Evolutionary conservation across 2,888 invertebrate species (phyloP).

Genomic region (Metalampra italica): DNA sequence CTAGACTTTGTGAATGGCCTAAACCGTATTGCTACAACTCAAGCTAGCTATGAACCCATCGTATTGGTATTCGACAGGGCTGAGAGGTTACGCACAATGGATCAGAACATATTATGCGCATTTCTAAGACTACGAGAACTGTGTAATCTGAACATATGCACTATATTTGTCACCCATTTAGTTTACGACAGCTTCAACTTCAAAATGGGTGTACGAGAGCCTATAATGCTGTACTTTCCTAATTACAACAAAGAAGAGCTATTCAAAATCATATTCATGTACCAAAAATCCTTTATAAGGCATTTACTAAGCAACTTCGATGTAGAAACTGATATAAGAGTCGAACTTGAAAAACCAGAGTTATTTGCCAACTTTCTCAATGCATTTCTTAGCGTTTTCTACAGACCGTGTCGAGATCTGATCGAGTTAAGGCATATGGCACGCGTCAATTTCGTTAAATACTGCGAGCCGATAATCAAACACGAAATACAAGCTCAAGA

Average conservation of each 20-base stretch:
- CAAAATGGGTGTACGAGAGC: conserved; percentile 83
- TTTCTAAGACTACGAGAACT: conserved; percentile 87
- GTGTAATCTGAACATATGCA: conserved; percentile 83
- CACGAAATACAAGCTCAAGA: conserved; percentile 82
- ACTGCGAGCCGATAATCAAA: conserved; percentile 86
- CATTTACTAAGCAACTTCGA: conserved; percentile 44
- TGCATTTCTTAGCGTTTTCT: conserved; percentile 90
- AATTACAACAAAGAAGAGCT: conserved; percentile 88
- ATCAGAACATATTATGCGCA: conserved; percentile 84
- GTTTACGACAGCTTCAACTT: conserved; percentile 88
- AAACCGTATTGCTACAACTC: conserved; percentile 40
- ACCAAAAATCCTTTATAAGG: conserved; percentile 50
- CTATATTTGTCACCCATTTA: conserved; percentile 87
- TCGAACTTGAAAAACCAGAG: conserved; percentile 60
- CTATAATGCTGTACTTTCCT: conserved; percentile 85
- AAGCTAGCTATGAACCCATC: conserved; percentile 59
- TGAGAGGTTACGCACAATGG: conserved; percentile 87
- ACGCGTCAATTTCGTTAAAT: conserved; percentile 85
- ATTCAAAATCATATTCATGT: conserved; percentile 64
- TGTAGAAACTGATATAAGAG: conserved; percentile 37
- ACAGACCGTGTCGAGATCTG: conserved; percentile 89
- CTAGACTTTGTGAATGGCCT: conserved; percentile 81
- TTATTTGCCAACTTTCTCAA: conserved; percentile 89
- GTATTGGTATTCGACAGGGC: conserved; percentile 89
- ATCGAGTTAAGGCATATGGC: conserved; percentile 90